These are phyloP conservation scores for Stercorarius parasiticus DNA, from an alignment of 2,113 vertebrate genomes.

Conservation along the genomic window DNA sequence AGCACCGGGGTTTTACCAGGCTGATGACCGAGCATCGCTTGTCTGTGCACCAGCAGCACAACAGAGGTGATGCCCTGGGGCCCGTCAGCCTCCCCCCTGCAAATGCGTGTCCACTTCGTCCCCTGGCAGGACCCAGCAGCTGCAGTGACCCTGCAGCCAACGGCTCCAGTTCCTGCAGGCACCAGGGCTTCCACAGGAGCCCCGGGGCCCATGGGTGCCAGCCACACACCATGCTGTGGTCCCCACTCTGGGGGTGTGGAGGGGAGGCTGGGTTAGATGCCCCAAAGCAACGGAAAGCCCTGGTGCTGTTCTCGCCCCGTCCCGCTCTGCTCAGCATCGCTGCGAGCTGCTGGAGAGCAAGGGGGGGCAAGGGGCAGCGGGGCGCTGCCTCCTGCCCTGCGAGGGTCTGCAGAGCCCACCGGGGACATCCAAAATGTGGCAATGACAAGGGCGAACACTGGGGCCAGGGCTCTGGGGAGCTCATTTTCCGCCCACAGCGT, in stretches of 20 bases:
- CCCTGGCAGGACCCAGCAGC: not conserved
- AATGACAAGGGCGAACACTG: accelerated
- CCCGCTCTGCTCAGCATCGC: not conserved
- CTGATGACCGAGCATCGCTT: no score
- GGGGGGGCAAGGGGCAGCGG: not conserved
- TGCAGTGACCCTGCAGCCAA: not conserved
- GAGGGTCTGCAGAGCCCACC: not conserved
- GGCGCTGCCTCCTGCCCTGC: not conserved
- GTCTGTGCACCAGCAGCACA: not conserved
- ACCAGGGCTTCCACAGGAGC: not conserved
- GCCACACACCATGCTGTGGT: not conserved
- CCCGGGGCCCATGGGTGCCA: not conserved
- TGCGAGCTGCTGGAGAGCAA: no score
- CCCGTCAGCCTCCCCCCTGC: not conserved
- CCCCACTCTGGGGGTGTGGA: not conserved
- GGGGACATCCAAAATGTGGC: not conserved
- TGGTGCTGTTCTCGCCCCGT: accelerated
- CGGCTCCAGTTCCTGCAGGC: not conserved
- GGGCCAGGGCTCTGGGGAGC: not conserved
- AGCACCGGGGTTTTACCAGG: no score
- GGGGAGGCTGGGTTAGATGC: not conserved
- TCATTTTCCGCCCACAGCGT: not conserved
- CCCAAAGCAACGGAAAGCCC: not conserved
- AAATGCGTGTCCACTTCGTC: accelerated
- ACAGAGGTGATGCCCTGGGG: accelerated